Evolutionary conservation across 1,140 invertebrate genomes (phyloP).

Genomic region (Hypothenemus hampei): DNA sequence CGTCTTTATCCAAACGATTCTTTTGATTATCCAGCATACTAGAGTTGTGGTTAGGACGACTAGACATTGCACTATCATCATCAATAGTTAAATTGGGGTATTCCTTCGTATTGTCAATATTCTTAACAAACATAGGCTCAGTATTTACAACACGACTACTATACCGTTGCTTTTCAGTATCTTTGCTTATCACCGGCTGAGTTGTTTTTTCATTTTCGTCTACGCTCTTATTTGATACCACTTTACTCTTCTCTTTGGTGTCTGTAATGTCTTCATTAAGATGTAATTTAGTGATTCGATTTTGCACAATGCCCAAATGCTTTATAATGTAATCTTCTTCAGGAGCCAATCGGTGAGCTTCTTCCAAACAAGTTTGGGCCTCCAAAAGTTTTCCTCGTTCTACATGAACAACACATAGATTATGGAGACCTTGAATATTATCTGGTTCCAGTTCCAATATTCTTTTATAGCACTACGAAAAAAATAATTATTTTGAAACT

Average conservation of each 20-base stretch:
- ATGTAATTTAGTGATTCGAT: slow-evolving; percentile 54
- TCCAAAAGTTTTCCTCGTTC: slow-evolving; percentile 78
- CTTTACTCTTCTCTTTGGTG: slow-evolving; percentile 37
- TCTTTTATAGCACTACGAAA: slow-evolving; percentile 73
- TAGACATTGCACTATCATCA: slow-evolving; percentile 8
- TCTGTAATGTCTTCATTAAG: slow-evolving; percentile 30
- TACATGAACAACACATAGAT: slow-evolving; percentile 92
- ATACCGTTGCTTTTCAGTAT: slow-evolving; percentile 43
- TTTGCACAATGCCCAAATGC: slow-evolving; percentile 80
- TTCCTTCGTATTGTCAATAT: slow-evolving; percentile 38
- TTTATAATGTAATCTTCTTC: slow-evolving; percentile 85
- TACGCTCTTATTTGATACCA: slow-evolving; percentile 42
- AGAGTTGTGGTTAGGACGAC: slow-evolving; percentile 26
- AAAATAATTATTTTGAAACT: not conserved
- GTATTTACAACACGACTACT: slow-evolving; percentile 45
- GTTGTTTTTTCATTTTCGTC: slow-evolving; percentile 43
- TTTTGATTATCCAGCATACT: slow-evolving; percentile 19
- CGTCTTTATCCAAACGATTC: slow-evolving; percentile 41
- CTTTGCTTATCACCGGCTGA: slow-evolving; percentile 41
- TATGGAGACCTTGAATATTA: slow-evolving; percentile 93
- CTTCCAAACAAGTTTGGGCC: slow-evolving; percentile 78
- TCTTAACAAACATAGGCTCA: slow-evolving; percentile 44
- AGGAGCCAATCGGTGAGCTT: slow-evolving; percentile 74
- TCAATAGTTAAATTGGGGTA: slow-evolving; percentile 29
- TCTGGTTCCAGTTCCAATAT: slow-evolving; percentile 83